Evolutionary conservation across 1,140 invertebrate species (phyloP), one percentile per base, ranked within the genome.

Genomic region (Amphibalanus amphitrite): DNA sequence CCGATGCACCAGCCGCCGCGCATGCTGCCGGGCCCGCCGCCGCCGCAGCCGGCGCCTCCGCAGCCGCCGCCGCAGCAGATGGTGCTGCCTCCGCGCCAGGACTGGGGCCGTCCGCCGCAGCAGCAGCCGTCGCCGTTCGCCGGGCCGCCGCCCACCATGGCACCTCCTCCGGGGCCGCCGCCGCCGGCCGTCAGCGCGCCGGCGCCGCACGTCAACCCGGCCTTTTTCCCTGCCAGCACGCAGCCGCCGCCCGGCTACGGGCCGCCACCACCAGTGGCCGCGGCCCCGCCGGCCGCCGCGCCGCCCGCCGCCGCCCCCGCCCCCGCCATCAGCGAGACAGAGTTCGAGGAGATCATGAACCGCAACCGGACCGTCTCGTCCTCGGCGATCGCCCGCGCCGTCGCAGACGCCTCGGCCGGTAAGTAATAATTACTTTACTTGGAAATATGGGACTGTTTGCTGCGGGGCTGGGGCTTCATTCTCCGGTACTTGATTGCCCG

Each of bases 321-420:
- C 67, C 86, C 89, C 0, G 86, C 86, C 40, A 84, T 97, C 29
- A 89, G 87, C 73, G 95, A 98, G 81, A 89, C 89, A 74, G 97
- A 99, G 83, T 98, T 98, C 82, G 95, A 99, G 82, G 97, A 99
- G 81, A 95, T 98, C 64, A 97, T 99, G 91, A 87, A 89, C 70
- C 85, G 97, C 75, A 99, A 99, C 82, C 86, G 95, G 74, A 98
- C 95, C 20, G 95, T 99, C 1, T 97, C 94, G 15, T 95, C 92
- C 74, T 95, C 91, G 59, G 96, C 97, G 3, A 98, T 99, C 73
- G 91, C 93, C 23, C 84, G 96, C 74, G 97, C 97, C 23, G 95
- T 99, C 23, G 92, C 93, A 59, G 97, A 99, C 83, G 97, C 97
- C 1, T 93, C 95, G 30, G 91, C 92, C 71, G 86, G 87, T 81